phyloP scores from a whole-genome alignment of 2,113 vertebrate genomes.

The Calonectris borealis region DNA sequence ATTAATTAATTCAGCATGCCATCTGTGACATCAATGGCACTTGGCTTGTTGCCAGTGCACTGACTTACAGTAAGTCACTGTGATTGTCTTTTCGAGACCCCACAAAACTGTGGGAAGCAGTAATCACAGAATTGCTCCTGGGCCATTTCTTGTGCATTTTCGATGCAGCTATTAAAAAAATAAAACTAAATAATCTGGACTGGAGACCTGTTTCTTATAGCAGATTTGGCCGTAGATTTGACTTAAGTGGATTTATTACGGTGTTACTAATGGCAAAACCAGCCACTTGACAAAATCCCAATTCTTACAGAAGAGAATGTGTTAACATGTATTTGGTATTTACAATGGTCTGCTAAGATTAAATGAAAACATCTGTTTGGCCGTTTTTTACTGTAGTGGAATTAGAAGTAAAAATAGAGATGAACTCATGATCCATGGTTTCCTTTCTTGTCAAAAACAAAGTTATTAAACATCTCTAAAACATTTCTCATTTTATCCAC shows the following conservation, averaged over 20 bases:
- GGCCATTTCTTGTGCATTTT: neutral
- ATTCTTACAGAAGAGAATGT: neutral
- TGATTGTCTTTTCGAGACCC: neutral
- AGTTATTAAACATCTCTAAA: neutral
- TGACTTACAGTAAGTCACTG: neutral
- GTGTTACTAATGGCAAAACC: neutral
- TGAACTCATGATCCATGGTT: neutral
- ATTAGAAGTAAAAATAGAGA: constrained; percentile 4
- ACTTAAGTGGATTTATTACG: neutral
- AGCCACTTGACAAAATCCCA: neutral
- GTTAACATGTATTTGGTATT: neutral
- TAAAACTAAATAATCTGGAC: neutral
- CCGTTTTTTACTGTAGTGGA: neutral
- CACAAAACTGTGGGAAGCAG: neutral
- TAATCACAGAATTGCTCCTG: neutral
- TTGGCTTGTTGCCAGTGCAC: neutral
- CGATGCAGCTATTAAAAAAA: neutral
- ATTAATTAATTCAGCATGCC: neutral
- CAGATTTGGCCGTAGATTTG: neutral
- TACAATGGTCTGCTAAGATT: neutral
- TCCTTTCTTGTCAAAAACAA: neutral
- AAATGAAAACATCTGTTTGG: constrained; percentile 34
- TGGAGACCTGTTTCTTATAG: neutral
- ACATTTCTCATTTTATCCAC: neutral
- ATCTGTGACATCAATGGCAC: neutral